Base-by-base conservation (phyloP, 2,113 vertebrate species). In the Cercopithecus mona region DNA sequence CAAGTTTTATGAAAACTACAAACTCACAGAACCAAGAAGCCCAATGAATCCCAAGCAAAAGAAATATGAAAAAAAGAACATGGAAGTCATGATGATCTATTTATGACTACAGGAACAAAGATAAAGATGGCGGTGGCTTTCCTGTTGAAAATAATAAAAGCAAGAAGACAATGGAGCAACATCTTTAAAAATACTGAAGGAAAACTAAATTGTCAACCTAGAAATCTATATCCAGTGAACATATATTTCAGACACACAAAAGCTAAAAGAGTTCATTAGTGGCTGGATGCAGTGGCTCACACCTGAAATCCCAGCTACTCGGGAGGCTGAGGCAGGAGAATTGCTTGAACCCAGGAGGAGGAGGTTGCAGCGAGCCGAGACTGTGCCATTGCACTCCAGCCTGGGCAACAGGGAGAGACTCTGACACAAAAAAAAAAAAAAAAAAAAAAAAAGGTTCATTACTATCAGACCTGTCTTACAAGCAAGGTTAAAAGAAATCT, bases 1-100 rank as follows among this genome's bases (percentile, higher is more conserved):
- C n/a, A 48, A 80, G 90, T 86, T 90, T 90, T 40, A 86, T 27
- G 38, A 90, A 95, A 93, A 80, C 30, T 90, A 92, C n/a, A 70
- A 94, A 90, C 18, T 68, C 55, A 50, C 25, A 95, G 72, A 81
- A 90, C 57, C 68, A 86, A 76, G 76, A 97, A 61, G 75, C 18
- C 61, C 66, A 72, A 48, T 92, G 72, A 94, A 84, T 1, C 30
- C 22, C 38, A 88, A 57, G 55, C 75, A 91, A 9, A 92, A 93
- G 38, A 81, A 80, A 92, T 11, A 96, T 9, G 30, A 66, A 82
- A 38, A 84, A 72, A 96, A 38, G 18, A 50, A 87, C 16, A 79
- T 20, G 8, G 64, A 90, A 22, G 7, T 35, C 16, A 68, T 76
- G 35, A 76, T 43, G 95, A 90, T 76, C 35, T 32, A 88, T 20